phyloP scores from a whole-genome alignment of 1,140 invertebrate genomes.

The Drosophila ficusphila region DNA sequence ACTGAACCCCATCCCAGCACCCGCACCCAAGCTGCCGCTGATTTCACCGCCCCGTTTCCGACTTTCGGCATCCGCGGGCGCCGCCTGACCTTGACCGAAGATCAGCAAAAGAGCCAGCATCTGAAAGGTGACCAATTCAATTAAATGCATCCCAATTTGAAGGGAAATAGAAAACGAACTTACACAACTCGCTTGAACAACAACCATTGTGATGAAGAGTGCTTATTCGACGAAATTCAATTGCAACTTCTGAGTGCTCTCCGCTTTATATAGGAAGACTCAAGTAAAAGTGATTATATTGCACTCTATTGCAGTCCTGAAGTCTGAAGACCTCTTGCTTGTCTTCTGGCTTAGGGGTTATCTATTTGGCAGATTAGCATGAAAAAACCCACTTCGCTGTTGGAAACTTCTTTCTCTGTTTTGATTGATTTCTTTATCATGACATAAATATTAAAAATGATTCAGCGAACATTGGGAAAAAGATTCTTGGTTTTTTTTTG shows the following conservation, averaged over 20 bases:
- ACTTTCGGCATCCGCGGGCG: constrained; percentile 63
- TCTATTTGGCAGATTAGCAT: no score
- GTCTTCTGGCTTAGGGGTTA: no score
- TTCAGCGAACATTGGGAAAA: not conserved
- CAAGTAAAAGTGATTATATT: constrained; percentile 74
- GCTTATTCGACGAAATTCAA: constrained; percentile 70
- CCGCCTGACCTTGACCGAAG: constrained; percentile 45
- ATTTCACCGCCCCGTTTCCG: constrained; percentile 65
- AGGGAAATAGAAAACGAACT: constrained; percentile 12
- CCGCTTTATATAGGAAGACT: constrained; percentile 65
- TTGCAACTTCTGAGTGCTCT: constrained; percentile 70
- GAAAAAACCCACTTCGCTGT: no score
- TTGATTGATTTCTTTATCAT: no score
- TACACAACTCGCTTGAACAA: constrained; percentile 57
- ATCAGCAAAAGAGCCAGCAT: constrained; percentile 54
- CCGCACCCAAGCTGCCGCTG: constrained; percentile 42
- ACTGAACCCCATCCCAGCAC: constrained; percentile 22
- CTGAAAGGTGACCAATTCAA: constrained; percentile 30
- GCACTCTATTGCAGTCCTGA: no score
- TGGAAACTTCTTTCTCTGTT: no score
- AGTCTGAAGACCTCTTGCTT: no score
- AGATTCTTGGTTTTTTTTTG: no score
- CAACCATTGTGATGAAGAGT: constrained; percentile 47
- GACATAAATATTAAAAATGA: no score
- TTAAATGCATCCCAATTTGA: constrained; percentile 20